Evolutionary conservation across 2,888 invertebrate genomes (phyloP).

Genomic region (Scaptomyza tumidula): DNA sequence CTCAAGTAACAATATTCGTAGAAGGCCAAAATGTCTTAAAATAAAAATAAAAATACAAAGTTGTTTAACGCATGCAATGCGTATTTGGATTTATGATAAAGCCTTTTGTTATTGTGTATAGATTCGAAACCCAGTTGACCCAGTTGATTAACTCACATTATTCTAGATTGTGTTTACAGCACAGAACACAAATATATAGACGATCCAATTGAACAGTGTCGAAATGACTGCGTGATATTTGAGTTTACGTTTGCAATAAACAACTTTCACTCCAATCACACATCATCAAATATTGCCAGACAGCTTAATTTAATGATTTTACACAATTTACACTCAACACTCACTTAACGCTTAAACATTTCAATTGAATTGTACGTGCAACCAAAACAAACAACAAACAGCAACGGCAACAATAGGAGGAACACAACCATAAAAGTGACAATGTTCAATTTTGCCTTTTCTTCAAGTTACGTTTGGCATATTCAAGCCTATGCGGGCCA

Average conservation of each 20-base stretch:
- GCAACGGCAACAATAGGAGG: neutral
- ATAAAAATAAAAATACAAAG: slow-evolving; percentile 18
- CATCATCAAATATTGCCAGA: neutral
- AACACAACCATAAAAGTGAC: slow-evolving; percentile 5
- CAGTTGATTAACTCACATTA: slow-evolving; percentile 33
- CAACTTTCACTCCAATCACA: slow-evolving; percentile 41
- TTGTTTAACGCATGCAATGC: slow-evolving; percentile 36
- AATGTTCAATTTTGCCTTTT: slow-evolving; percentile 1
- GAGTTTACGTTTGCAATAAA: slow-evolving; percentile 7
- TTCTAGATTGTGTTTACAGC: slow-evolving; percentile 5
- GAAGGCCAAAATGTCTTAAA: slow-evolving; percentile 53
- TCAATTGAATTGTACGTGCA: slow-evolving; percentile 13
- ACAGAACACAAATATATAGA: neutral
- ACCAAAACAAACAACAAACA: neutral
- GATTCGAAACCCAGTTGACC: slow-evolving; percentile 23
- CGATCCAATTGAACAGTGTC: neutral
- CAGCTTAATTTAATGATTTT: slow-evolving; percentile 2
- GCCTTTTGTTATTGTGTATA: neutral
- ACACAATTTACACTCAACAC: slow-evolving; percentile 6
- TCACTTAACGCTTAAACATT: slow-evolving; percentile 13
- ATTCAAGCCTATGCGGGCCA: slow-evolving; percentile 35
- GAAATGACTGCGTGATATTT: slow-evolving; percentile 18
- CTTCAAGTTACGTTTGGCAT: slow-evolving; percentile 22
- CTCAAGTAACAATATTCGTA: neutral
- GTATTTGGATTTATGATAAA: slow-evolving; percentile 30